Evolutionary conservation across 2,888 invertebrate species (phyloP).

Genomic region (Nowickia ferox): DNA sequence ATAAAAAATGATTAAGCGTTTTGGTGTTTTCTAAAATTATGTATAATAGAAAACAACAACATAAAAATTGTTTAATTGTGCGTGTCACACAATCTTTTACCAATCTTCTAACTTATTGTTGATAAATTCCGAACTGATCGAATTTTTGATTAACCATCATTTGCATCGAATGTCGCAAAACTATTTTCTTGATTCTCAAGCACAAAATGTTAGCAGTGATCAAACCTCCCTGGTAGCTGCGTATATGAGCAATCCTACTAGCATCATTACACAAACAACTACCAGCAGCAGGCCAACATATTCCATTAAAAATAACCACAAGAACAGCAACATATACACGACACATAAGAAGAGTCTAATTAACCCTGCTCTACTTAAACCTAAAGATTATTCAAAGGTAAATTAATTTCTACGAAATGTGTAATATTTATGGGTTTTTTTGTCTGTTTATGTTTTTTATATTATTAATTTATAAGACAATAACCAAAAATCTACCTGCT

Average conservation of each 20-base stretch:
- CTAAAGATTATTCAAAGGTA: slow-evolving; percentile 67
- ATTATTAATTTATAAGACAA: slow-evolving; percentile 42
- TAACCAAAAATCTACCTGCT: slow-evolving; percentile 45
- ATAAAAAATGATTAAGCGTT: slow-evolving; percentile 3
- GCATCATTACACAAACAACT: slow-evolving; percentile 10
- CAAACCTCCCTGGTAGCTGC: slow-evolving; percentile 55
- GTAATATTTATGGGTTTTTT: not conserved
- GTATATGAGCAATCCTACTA: slow-evolving; percentile 39
- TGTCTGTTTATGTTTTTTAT: slow-evolving; percentile 25
- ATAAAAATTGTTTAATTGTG: slow-evolving; percentile 50
- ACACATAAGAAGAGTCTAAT: slow-evolving; percentile 43
- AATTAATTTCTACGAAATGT: slow-evolving; percentile 27
- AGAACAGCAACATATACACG: slow-evolving; percentile 19
- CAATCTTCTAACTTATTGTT: slow-evolving; percentile 21
- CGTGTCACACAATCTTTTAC: slow-evolving; percentile 16
- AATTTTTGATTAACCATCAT: not conserved
- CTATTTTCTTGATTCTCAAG: slow-evolving; percentile 4
- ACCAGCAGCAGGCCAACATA: slow-evolving; percentile 33
- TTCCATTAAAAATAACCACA: slow-evolving; percentile 47
- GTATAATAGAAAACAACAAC: slow-evolving; percentile 63
- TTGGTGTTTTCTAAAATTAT: slow-evolving; percentile 48
- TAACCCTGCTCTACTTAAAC: slow-evolving; percentile 56
- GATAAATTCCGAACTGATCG: not conserved
- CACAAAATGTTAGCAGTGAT: slow-evolving; percentile 53
- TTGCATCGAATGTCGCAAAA: slow-evolving; percentile 55